phyloP scores from a whole-genome alignment of 1,140 invertebrate genomes.

The Adelges cooleyi region DNA sequence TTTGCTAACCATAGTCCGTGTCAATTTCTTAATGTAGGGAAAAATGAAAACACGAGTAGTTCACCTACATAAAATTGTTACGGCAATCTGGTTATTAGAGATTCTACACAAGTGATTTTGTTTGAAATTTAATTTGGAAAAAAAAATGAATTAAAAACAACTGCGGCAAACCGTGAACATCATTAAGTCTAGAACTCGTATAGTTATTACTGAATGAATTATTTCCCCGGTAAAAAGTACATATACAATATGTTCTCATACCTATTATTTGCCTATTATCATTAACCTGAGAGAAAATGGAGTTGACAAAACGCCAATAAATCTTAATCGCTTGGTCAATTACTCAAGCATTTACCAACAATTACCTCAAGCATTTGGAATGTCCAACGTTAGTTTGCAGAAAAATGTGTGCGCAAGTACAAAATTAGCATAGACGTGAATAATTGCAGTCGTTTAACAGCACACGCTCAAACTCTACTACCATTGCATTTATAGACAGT shows the following conservation, averaged over 20 bases:
- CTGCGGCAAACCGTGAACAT: conserved; percentile 5
- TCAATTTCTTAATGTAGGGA: too few species aligned
- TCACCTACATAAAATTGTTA: too few species aligned
- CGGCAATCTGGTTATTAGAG: too few species aligned
- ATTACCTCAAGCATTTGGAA: background rate
- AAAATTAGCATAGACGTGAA: background rate
- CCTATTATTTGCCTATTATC: too few species aligned
- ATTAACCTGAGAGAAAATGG: too few species aligned
- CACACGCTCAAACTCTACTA: background rate
- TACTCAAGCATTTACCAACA: background rate
- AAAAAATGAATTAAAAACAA: background rate
- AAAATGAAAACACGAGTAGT: too few species aligned
- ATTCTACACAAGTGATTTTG: background rate
- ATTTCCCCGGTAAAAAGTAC: too few species aligned
- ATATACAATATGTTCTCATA: too few species aligned
- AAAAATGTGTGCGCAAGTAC: background rate
- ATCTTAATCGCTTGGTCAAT: background rate
- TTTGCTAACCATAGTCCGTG: too few species aligned
- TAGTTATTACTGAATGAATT: too few species aligned
- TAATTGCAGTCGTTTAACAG: background rate
- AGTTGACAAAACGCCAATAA: too few species aligned
- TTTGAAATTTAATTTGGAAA: background rate
- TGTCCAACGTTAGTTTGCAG: background rate
- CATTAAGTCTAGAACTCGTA: conserved; percentile 5
- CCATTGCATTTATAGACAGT: background rate